A percentile compares a stretch with the other conserved stretches of the same genome.
phyloP scores from a whole-genome alignment of 2,888 invertebrate genomes.

The Hyalella azteca region DNA sequence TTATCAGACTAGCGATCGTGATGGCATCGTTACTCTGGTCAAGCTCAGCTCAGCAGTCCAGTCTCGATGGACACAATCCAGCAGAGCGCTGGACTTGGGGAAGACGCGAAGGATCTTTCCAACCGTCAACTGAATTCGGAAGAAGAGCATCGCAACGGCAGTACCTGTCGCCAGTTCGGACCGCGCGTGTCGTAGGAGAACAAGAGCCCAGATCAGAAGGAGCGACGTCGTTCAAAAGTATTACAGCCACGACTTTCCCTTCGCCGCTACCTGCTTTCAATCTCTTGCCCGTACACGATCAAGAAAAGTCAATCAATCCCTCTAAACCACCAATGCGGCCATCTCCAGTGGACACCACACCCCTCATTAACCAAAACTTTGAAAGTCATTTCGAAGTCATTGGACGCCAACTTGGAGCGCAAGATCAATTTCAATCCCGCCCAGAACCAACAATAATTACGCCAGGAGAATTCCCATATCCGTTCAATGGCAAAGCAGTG shows the following conservation, averaged over 20 bases:
- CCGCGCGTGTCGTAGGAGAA: background rate
- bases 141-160: background rate
- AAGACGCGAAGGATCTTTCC: background rate
- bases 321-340: background rate
- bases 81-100: background rate
- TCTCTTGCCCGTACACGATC: background rate
- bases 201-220: background rate
- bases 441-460: background rate
- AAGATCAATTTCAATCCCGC: background rate
- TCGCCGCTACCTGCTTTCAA: background rate
- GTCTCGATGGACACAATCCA: background rate
- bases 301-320: background rate
- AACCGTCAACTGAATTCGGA: background rate
- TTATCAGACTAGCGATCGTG: background rate
- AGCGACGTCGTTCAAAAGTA: background rate
- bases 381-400: background rate
- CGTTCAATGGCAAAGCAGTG: conserved; percentile 24
- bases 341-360: conserved; percentile 11
- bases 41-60: background rate
- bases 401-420: background rate
- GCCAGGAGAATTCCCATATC: conserved; percentile 15
- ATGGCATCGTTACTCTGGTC: background rate
- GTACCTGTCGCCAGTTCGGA: background rate
- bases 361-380: background rate
- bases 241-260: background rate